These are phyloP conservation scores for Aspidiotus destructor DNA, from an alignment of 2,888 invertebrate genomes.

Conservation along the genomic window DNA sequence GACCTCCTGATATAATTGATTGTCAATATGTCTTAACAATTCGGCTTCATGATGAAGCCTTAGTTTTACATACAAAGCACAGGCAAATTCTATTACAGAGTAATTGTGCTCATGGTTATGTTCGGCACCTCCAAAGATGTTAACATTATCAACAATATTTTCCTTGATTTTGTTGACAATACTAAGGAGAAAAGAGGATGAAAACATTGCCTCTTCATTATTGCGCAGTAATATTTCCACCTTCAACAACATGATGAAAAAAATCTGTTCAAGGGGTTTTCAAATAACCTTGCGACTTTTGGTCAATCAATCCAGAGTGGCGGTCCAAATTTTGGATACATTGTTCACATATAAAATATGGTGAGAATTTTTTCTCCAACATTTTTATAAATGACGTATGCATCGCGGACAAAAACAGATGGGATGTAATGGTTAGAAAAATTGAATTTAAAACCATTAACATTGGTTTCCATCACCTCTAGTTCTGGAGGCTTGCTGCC, in stretches of 20 bases:
- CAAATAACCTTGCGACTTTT: neutral
- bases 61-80: neutral
- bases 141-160: neutral
- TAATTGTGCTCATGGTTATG: neutral
- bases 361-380: too few species aligned
- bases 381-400: neutral
- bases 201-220: neutral
- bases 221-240: neutral
- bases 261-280: neutral
- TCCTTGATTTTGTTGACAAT: neutral
- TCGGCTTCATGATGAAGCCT: conserved; percentile 2
- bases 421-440: neutral
- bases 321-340: neutral
- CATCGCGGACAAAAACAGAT: neutral
- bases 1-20: neutral
- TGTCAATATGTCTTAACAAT: neutral
- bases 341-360: too few species aligned
- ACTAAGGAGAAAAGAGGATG: neutral
- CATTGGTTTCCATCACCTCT: neutral
- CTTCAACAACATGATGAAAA: neutral
- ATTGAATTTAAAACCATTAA: neutral
- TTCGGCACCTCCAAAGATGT: neutral
- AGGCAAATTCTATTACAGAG: neutral
- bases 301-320: neutral
- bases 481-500: neutral